Evolutionary conservation across 2,113 vertebrate genomes (phyloP).

Genomic region (Phoenicopterus ruber): DNA sequence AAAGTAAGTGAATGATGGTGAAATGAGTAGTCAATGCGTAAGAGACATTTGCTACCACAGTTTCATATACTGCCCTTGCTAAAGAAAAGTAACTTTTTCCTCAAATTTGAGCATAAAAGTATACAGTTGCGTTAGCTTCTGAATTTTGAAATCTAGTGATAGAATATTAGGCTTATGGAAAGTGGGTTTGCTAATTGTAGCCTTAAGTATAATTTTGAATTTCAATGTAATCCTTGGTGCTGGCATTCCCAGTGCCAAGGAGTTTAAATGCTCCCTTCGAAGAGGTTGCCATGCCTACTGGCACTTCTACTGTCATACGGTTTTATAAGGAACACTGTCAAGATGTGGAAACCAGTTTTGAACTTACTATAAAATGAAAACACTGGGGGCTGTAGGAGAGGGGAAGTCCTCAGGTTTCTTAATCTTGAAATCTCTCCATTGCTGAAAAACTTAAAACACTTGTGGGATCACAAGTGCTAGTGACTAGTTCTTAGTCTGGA

Average conservation of each 20-base stretch:
- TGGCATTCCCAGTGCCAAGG: constrained; percentile 77
- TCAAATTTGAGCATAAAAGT: constrained; percentile 68
- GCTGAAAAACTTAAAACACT: constrained; percentile 60
- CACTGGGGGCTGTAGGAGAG: constrained; percentile 55
- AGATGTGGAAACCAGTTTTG: constrained; percentile 74
- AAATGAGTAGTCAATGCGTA: constrained; percentile 74
- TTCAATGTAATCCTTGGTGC: constrained; percentile 83
- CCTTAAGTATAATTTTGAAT: constrained; percentile 78
- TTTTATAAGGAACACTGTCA: constrained; percentile 83
- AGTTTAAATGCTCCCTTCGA: constrained; percentile 78
- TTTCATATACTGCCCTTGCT: constrained; percentile 77
- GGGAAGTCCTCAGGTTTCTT: constrained; percentile 50
- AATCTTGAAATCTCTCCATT: constrained; percentile 69
- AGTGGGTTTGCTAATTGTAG: constrained; percentile 78
- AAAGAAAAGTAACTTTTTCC: constrained; percentile 60
- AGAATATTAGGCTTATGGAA: constrained; percentile 71
- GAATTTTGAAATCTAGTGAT: constrained; percentile 64
- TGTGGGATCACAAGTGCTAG: constrained; percentile 72
- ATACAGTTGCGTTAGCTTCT: constrained; percentile 70
- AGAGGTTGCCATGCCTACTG: constrained; percentile 82
- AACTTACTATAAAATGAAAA: constrained; percentile 37
- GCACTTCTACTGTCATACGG: constrained; percentile 81
- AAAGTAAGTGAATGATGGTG: constrained; percentile 71
- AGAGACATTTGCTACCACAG: constrained; percentile 70
- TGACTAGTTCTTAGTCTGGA: constrained; percentile 45